Evolutionary conservation across 2,113 vertebrate genomes (phyloP).

Genomic region (Platysteira castanea): DNA sequence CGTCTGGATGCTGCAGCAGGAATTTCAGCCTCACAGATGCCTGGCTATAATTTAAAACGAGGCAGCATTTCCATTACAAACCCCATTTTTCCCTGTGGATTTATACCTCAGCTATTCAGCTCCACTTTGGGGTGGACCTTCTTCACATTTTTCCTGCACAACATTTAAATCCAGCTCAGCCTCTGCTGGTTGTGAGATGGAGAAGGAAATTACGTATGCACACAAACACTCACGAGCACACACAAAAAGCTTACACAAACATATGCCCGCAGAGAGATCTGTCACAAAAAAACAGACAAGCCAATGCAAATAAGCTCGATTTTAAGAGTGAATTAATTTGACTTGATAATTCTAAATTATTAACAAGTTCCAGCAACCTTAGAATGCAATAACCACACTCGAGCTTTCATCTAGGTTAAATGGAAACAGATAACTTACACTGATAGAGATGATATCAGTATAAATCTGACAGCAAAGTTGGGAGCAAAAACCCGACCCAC

Average conservation of each 20-base stretch:
- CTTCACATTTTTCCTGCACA: not conserved
- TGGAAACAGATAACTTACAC: not conserved
- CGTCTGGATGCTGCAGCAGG: constrained; percentile 32
- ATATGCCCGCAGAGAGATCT: not conserved
- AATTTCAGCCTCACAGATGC: constrained; percentile 24
- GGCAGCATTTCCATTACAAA: constrained; percentile 30
- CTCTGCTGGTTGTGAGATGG: not conserved
- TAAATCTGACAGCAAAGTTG: not conserved
- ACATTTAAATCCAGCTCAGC: not conserved
- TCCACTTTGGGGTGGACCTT: not conserved
- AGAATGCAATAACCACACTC: not conserved
- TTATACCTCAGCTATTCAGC: constrained; percentile 4
- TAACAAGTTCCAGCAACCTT: constrained; percentile 40
- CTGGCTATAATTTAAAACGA: not conserved
- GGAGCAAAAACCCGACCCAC: not conserved
- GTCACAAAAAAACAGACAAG: not conserved
- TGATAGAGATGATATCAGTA: not conserved
- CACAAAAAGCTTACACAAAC: constrained; percentile 20
- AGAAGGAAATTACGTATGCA: constrained; percentile 32
- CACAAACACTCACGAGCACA: not conserved
- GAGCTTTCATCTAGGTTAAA: not conserved
- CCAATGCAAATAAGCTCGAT: constrained; percentile 22
- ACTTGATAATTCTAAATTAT: constrained; percentile 44
- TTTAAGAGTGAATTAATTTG: constrained; percentile 23
- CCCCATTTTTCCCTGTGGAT: not conserved